A percentile compares a stretch with the other conserved stretches of the same genome.
phyloP scores from a whole-genome alignment of 1,140 invertebrate species.

The Cotesia vestalis region DNA sequence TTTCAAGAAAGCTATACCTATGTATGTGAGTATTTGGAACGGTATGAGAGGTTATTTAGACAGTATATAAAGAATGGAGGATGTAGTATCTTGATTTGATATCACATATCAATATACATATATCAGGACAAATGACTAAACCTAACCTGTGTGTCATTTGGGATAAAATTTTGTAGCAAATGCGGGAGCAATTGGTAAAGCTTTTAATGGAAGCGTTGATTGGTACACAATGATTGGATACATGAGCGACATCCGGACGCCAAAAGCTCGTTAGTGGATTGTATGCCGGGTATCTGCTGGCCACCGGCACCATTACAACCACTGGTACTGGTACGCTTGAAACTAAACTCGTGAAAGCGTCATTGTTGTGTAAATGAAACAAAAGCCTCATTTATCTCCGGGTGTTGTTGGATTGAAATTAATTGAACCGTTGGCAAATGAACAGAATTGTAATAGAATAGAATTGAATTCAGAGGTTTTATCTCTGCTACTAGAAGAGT shows the following conservation, averaged over 20 bases:
- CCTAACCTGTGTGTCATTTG: constrained; percentile 7
- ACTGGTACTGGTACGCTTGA: no score
- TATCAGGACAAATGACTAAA: constrained; percentile 13
- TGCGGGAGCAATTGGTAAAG: constrained; percentile 29
- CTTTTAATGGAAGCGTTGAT: constrained; percentile 37
- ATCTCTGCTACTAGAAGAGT: neutral
- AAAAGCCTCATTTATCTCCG: constrained; percentile 21
- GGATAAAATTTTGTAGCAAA: constrained; percentile 25
- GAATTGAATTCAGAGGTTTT: neutral
- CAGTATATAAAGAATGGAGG: no score
- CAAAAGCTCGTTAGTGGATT: constrained; percentile 37
- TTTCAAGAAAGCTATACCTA: neutral
- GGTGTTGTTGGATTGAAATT: constrained; percentile 14
- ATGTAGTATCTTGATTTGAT: neutral
- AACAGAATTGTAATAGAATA: neutral
- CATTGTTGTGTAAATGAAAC: constrained; percentile 20
- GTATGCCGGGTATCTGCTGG: neutral
- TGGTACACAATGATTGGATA: constrained; percentile 24
- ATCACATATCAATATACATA: neutral
- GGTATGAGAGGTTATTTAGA: no score
- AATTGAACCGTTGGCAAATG: neutral
- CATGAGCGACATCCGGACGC: constrained; percentile 35
- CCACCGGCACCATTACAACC: neutral
- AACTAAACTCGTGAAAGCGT: no score
- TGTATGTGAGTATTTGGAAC: no score